A percentile compares a stretch with the other conserved stretches of the same genome.
Conservation (phyloP, 2,797 vertebrate genomes). For the Bradypodion pumilum region DNA sequence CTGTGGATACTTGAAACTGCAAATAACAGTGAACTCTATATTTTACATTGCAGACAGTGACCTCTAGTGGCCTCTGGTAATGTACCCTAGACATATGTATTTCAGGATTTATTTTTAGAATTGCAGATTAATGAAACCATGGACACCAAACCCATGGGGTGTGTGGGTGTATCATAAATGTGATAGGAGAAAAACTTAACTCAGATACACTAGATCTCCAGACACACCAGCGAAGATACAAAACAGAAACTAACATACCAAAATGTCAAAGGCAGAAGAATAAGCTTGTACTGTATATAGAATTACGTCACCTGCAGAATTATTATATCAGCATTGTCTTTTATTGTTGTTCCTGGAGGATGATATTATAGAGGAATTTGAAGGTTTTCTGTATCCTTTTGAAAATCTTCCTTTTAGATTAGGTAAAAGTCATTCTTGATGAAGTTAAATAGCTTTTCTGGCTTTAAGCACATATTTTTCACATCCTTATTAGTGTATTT, state of each 20-base stretch:
- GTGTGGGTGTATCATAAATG: not conserved
- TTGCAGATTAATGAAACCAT: no score
- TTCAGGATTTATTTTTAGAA: no score
- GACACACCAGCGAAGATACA: not conserved
- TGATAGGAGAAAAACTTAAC: not conserved
- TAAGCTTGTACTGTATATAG: not conserved
- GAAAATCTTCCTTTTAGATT: not conserved
- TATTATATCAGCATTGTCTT: constrained; percentile 5
- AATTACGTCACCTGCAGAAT: constrained; percentile 6
- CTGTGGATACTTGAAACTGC: no score
- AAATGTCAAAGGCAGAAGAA: not conserved
- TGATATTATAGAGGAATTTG: not conserved
- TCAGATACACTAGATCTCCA: not conserved
- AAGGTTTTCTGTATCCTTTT: constrained; percentile 29
- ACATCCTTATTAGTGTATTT: not conserved
- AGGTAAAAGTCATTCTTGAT: not conserved
- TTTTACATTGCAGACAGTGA: no score
- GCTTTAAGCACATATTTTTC: not conserved
- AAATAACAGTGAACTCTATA: no score
- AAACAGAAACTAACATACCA: not conserved
- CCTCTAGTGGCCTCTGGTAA: no score
- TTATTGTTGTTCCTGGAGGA: constrained; percentile 17
- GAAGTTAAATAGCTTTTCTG: not conserved
- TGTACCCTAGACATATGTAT: no score
- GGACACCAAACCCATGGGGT: no score